A percentile compares a stretch with the other conserved stretches of the same genome.
Conservation (phyloP, 2,797 vertebrate species). For the Smutsia temminckii region DNA sequence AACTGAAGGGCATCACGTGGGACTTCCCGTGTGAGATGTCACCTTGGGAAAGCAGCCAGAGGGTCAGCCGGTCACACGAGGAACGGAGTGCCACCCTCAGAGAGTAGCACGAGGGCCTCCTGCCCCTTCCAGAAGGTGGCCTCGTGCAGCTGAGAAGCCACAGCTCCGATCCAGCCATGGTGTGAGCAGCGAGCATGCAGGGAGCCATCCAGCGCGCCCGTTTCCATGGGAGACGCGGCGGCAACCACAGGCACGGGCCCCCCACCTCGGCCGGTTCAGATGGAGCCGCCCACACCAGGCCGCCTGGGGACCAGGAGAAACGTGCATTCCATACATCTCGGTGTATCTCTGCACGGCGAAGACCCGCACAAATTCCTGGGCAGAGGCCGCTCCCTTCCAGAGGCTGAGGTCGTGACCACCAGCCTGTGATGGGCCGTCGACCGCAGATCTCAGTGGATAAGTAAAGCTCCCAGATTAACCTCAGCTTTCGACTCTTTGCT, state of each 20-base stretch:
- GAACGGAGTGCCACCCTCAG: fast-evolving
- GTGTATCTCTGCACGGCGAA: background rate
- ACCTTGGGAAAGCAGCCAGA: too few relatives aligned
- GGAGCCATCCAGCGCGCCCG: fast-evolving
- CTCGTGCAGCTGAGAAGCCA: background rate
- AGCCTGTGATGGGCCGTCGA: too few relatives aligned
- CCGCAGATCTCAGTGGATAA: fast-evolving
- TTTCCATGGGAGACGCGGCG: background rate
- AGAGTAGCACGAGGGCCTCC: background rate
- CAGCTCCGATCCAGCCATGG: background rate
- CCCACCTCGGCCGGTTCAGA: background rate
- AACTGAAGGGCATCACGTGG: fast-evolving
- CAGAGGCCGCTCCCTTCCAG: background rate
- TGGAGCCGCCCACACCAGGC: fast-evolving
- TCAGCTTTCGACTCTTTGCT: background rate
- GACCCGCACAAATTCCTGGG: fast-evolving
- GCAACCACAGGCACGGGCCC: too few relatives aligned
- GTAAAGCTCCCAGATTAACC: fast-evolving
- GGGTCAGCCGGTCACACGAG: fast-evolving
- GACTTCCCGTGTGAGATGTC: fast-evolving
- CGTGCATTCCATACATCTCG: fast-evolving
- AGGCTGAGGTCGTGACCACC: fast-evolving
- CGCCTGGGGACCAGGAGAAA: fast-evolving
- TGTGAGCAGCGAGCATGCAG: background rate
- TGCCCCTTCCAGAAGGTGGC: background rate